A percentile compares a stretch with the other conserved stretches of the same genome.
phyloP scores from a whole-genome alignment of 1,140 invertebrate genomes.

The Orussus abietinus region DNA sequence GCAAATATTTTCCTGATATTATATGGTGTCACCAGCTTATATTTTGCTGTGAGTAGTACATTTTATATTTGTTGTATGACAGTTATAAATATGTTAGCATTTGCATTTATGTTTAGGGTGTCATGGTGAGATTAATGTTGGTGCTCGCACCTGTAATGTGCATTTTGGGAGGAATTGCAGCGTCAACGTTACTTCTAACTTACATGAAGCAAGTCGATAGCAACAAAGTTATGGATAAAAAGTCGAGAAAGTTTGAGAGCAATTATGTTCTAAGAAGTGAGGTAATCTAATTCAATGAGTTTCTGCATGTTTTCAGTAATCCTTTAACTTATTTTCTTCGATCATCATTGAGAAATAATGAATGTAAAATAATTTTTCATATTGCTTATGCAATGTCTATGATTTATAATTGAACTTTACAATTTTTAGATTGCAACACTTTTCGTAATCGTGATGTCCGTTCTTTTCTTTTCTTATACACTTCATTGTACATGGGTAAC shows the following conservation, averaged over 20 bases:
- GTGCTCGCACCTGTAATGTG: slow-evolving; percentile 98
- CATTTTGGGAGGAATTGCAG: slow-evolving; percentile 90
- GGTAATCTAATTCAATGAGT: slow-evolving; percentile 50
- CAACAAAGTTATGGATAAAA: slow-evolving; percentile 56
- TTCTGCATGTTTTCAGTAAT: too few relatives aligned
- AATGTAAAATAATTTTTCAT: slow-evolving; percentile 11
- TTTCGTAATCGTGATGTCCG: slow-evolving; percentile 80
- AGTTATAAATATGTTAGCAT: neutral
- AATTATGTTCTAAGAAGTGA: slow-evolving; percentile 86
- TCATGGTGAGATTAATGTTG: slow-evolving; percentile 98
- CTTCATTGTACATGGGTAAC: slow-evolving; percentile 99
- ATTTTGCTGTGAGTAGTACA: slow-evolving; percentile 83
- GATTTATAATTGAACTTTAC: too few relatives aligned
- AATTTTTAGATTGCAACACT: slow-evolving; percentile 70
- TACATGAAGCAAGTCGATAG: slow-evolving; percentile 86
- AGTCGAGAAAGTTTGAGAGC: slow-evolving; percentile 71
- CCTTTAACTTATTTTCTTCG: neutral
- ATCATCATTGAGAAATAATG: neutral
- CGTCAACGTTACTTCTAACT: slow-evolving; percentile 82
- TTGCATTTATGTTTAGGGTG: slow-evolving; percentile 65
- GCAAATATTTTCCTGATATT: slow-evolving; percentile 97
- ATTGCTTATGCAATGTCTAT: slow-evolving; percentile 18
- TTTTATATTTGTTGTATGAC: slow-evolving; percentile 9
- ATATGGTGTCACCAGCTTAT: slow-evolving; percentile 96
- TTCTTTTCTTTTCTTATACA: slow-evolving; percentile 87